Evolutionary conservation across 2,888 invertebrate species (phyloP), one percentile per base, ranked within the genome.

Genomic region (Baronia brevicornis): DNA sequence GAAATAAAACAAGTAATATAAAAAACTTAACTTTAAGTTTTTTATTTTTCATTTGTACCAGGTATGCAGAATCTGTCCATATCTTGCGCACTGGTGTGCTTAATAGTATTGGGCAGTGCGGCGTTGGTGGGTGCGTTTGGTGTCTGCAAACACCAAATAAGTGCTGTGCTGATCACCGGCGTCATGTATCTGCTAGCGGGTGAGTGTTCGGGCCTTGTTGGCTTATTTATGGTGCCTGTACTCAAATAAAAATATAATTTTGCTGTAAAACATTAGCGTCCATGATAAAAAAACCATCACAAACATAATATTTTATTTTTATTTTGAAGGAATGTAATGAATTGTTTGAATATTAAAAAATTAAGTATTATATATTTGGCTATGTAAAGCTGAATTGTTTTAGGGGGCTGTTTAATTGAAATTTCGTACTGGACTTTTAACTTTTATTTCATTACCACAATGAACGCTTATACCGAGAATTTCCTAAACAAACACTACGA

Each of bases 61-160:
- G 96, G 96, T 59, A 96, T 97, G 95, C 96, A 97, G 84, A 97
- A 97, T 75, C 85, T 97, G 44, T 96, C 96, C 35, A 96, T 97
- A 72, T 96, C 96, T 5, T 97, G 97, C 72, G 94, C 95, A 25
- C 86, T 97, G 50, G 97, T 97, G 3, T 95, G 95, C 56, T 87
- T 96, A 31, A 96, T 97, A 54, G 91, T 97, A 36, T 71, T 96
- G 43, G 93, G 94, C 27, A 91, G 93, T 48, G 95, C 96, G 0
- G 93, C 95, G 3, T 79, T 96, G 34, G 93, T 96, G 2, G 96
- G 96, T 9, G 89, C 92, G 25, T 94, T 97, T 64, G 96, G 96
- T 3, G 88, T 97, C 11, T 90, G 94, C 63, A 91, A 94, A 68
- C 93, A 94, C 58, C 96, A 96, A 80, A 95, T 96, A 60, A 95